phyloP scores from a whole-genome alignment of 2,797 vertebrate species.

The Gallirallus australis region DNA sequence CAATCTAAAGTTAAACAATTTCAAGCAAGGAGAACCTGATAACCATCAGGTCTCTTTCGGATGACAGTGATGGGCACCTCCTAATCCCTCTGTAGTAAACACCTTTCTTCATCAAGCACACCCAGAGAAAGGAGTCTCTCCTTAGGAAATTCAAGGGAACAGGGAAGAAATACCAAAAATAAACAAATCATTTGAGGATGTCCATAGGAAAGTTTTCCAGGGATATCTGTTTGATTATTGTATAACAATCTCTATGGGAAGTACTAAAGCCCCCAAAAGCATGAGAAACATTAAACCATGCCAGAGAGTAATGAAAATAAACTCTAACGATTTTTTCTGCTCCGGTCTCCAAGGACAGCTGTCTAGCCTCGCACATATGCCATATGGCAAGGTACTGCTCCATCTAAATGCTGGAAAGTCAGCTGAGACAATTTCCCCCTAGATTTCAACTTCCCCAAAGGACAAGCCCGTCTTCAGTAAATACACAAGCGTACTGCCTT shows the following conservation, averaged over 20 bases:
- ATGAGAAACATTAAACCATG: background rate
- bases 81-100: background rate
- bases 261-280: background rate
- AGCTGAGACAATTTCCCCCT: background rate
- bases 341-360: background rate
- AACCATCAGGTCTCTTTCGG: fast-evolving
- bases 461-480: background rate
- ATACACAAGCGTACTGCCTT: background rate
- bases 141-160: background rate
- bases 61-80: background rate
- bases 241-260: background rate
- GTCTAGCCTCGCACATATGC: background rate
- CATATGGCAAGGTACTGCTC: background rate
- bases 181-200: background rate
- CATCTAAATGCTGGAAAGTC: background rate
- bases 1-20: background rate
- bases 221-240: background rate
- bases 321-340: background rate
- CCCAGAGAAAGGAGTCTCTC: background rate
- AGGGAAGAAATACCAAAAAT: background rate
- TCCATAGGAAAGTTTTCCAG: background rate
- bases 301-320: background rate
- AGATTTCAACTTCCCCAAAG: background rate
- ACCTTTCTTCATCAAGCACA: background rate
- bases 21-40: background rate